These are phyloP conservation scores for Ochotona princeps DNA, from an alignment of 2,113 vertebrate genomes.

Conservation along the genomic window DNA sequence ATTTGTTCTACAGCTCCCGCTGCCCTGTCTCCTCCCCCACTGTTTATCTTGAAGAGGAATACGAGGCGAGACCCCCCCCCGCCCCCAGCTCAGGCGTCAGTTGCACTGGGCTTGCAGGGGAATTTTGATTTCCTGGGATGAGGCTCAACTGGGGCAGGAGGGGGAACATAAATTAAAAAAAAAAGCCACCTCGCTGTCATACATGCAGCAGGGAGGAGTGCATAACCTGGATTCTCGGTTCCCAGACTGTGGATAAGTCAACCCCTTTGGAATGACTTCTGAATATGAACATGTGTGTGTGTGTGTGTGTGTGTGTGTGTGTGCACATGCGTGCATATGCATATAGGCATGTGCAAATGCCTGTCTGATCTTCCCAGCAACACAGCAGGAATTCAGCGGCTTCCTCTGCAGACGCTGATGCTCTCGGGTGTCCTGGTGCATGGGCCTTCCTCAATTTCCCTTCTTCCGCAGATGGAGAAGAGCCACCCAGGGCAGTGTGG, in stretches of 20 bases:
- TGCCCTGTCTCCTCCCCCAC: background rate
- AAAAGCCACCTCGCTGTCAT: no score
- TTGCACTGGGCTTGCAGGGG: background rate
- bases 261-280: background rate
- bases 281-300: no score
- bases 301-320: fast-evolving
- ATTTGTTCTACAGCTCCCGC: no score
- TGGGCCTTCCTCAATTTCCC: background rate
- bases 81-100: background rate
- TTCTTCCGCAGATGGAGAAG: background rate
- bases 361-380: background rate
- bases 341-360: no score
- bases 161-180: background rate
- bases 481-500: fast-evolving
- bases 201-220: background rate
- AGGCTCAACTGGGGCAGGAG: background rate
- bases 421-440: background rate
- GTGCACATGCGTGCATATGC: no score
- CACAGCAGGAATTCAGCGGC: fast-evolving
- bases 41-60: background rate
- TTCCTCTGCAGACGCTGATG: background rate
- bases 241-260: background rate
- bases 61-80: background rate
- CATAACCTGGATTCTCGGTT: background rate
- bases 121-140: background rate